Evolutionary conservation across 2,888 invertebrate genomes (phyloP).

Genomic region (Mythimna impura): DNA sequence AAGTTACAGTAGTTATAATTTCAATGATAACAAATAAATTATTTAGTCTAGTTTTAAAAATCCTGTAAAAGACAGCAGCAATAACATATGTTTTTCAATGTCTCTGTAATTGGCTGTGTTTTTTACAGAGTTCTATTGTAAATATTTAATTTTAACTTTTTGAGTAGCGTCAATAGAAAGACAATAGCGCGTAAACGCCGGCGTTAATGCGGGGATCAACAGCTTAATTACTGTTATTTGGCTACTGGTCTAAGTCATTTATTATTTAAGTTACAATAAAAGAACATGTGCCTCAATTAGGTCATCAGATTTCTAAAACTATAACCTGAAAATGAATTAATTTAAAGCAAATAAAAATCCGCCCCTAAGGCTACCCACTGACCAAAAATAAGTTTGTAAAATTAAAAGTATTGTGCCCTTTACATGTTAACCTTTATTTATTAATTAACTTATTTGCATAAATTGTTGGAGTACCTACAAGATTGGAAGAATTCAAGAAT

Average conservation of each 20-base stretch:
- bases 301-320: slow-evolving; percentile 11
- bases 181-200: no score
- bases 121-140: background rate
- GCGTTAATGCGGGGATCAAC: no score
- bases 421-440: slow-evolving; percentile 23
- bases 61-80: no score
- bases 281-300: slow-evolving; percentile 24
- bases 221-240: background rate
- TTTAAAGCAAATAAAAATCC: no score
- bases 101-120: background rate
- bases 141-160: background rate
- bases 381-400: background rate
- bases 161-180: no score
- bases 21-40: background rate
- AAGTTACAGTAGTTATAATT: background rate
- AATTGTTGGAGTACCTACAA: background rate
- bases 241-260: slow-evolving; percentile 3
- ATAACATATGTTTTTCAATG: background rate
- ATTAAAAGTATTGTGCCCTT: slow-evolving; percentile 14
- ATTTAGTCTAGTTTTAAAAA: background rate
- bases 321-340: slow-evolving; percentile 1
- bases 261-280: background rate
- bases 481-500: slow-evolving; percentile 4
- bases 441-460: slow-evolving; percentile 16
- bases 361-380: no score